Base-by-base conservation (phyloP, 2,888 invertebrate species). In the Oxycera nigricornis region DNA sequence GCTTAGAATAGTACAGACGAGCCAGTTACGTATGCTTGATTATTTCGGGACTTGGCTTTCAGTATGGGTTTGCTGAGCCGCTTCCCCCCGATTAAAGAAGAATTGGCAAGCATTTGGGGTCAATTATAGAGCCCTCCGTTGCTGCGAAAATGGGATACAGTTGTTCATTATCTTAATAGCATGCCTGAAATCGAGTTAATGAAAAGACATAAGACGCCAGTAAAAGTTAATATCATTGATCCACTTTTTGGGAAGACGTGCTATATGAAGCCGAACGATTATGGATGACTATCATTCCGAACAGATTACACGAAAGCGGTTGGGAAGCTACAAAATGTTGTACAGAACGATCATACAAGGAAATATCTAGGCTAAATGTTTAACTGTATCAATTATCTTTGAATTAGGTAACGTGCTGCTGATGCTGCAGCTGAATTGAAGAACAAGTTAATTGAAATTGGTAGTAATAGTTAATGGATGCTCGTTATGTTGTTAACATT, bases 221-320 rank as follows among this genome's bases (percentile, higher is more conserved):
- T 65, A 65, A 65, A 65, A 65, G 65, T 65, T 65, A 65, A 65
- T 65, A 30, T 39, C 24, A 26, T 24, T 65, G 65, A 65, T 65
- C 65, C 30, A 65, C 22, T 39, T 65, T 65, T 35, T 24, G 41
- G 39, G 46, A 46, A 46, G n/a, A 46, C 46, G 46, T 46, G 46
- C 2, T 46, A 3, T 46, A n/a, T 2, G 2, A 46, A 46, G 11
- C n/a, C 17, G 4, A 7, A 46, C 17, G 46, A 46, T n/a, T 46
- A 46, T 3, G 17, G 3, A 11, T 46, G 11, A 11, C 11, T 14
- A 17, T 46, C 11, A 46, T 46, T 46, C n/a, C 2, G 46, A 46
- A 17, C n/a, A 46, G 14, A 46, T 46, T 3, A 17, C 46, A 46
- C 17, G 14, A 46, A 46, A 11, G 17, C 14, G 17, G 3, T 46